Conservation (phyloP, 2,113 vertebrate genomes). For the Sinocyclocheilus anophthalmus region DNA sequence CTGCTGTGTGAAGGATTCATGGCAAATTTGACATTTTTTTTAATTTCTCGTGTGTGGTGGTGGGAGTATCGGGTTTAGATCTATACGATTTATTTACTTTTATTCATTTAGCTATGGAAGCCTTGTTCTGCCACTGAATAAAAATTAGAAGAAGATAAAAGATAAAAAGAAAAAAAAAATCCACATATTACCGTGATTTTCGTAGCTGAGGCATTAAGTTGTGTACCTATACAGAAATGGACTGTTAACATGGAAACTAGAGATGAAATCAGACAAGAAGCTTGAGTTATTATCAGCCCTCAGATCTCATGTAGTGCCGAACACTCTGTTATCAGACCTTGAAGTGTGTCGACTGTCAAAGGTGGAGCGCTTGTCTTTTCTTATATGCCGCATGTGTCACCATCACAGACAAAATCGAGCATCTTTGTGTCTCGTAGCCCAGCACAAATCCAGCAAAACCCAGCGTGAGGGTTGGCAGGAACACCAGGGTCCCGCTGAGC, state of each 20-base stretch:
- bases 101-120: too few relatives aligned
- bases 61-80: too few relatives aligned
- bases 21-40: too few relatives aligned
- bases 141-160: too few relatives aligned
- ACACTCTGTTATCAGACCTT: background rate
- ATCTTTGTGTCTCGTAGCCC: conserved; percentile 29
- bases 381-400: conserved; percentile 18
- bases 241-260: background rate
- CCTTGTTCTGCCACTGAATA: too few relatives aligned
- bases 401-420: conserved; percentile 11
- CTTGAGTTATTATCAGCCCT: conserved; percentile 12
- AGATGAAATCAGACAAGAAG: conserved; percentile 3
- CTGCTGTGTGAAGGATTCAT: too few relatives aligned
- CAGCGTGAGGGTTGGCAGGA: conserved; percentile 45
- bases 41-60: too few relatives aligned
- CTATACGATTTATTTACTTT: too few relatives aligned
- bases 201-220: background rate
- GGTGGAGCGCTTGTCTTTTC: conserved; percentile 16
- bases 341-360: conserved; percentile 26
- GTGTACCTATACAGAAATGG: background rate
- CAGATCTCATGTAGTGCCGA: background rate
- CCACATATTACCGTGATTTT: background rate
- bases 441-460: conserved; percentile 21
- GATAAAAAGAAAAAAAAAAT: too few relatives aligned
- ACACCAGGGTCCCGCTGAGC: conserved; percentile 32